phyloP scores from a whole-genome alignment of 2,797 vertebrate species.

The Pseudochaenichthys georgianus region DNA sequence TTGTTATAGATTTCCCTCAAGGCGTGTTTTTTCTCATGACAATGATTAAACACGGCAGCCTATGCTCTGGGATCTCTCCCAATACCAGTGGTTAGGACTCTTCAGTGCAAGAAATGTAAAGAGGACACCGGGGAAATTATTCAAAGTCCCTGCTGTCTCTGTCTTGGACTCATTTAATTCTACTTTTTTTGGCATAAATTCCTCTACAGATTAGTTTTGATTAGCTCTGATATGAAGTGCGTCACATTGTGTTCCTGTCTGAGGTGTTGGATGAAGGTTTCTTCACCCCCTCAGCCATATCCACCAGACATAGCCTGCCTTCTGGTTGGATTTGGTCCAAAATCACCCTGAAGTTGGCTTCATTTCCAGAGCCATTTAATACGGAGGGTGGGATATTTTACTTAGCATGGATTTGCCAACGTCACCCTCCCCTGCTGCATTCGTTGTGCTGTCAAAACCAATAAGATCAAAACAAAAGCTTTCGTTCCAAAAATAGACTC shows the following conservation, averaged over 20 bases:
- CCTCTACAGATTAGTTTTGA: slow-evolving; percentile 54
- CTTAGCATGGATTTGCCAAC: slow-evolving; percentile 61
- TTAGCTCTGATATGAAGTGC: slow-evolving; percentile 47
- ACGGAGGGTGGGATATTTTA: slow-evolving; percentile 46
- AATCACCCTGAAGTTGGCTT: slow-evolving; percentile 49
- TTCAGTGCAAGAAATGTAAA: slow-evolving; percentile 66
- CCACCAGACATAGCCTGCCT: slow-evolving; percentile 46
- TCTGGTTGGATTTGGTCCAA: slow-evolving; percentile 59
- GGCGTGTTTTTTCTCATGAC: slow-evolving; percentile 44
- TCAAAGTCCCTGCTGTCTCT: slow-evolving; percentile 58
- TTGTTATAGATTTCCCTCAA: slow-evolving; percentile 43
- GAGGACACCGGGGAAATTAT: slow-evolving; percentile 73
- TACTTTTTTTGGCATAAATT: slow-evolving; percentile 53
- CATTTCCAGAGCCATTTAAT: slow-evolving; percentile 48
- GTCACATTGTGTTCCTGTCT: slow-evolving; percentile 53
- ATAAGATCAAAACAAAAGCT: slow-evolving; percentile 62
- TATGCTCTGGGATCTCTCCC: slow-evolving; percentile 67
- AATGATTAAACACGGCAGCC: slow-evolving; percentile 70
- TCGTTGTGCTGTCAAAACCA: slow-evolving; percentile 70
- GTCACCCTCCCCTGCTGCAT: slow-evolving; percentile 49
- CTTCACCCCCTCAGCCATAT: slow-evolving; percentile 55
- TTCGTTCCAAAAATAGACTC: slow-evolving; percentile 67
- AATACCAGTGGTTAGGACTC: slow-evolving; percentile 69
- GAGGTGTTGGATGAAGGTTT: slow-evolving; percentile 59
- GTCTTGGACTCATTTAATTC: slow-evolving; percentile 48